Base-by-base conservation (phyloP, 2,888 invertebrate genomes). In the Apodemia mormo region DNA sequence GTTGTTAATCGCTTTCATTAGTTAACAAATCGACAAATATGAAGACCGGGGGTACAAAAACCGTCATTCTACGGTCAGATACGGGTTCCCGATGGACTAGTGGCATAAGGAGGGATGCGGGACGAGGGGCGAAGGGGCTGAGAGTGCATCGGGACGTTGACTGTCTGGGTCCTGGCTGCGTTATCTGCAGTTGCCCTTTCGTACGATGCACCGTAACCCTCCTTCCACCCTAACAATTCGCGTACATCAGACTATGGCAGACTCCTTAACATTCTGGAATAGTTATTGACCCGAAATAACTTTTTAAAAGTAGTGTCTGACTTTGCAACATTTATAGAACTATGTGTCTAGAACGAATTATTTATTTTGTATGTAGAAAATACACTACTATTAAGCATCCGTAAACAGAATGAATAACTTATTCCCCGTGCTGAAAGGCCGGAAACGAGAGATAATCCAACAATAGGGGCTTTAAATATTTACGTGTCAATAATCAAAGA, bases 121-220 rank as follows among this genome's bases (percentile, higher is more conserved):
- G 74, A 73, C 73, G 78, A 77, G 75, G 78, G 76, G 77, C 54
- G 76, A 72, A 76, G 52, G 80, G 79, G 78, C 77, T 81, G 84
- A 85, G 86, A 86, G 85, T 88, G 90, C 90, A 90, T 88, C 88
- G 90, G 92, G 91, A 90, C 92, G 86, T 92, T 92, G 92, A 92
- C 92, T 92, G 92, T 93, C 92, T 92, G 92, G 90, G 86, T 82
- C 85, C 84, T 82, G 89, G 86, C 82, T 85, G 88, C 85, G 88
- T 88, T 92, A 92, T 93, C 92, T 92, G 92, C 92, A 92, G 89
- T 93, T 90, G 92, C 93, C 93, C 93, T 93, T 92, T 90, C 85
- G 89, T 89, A 88, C 91, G 89, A 89, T 92, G 92, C 91, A 89
- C 92, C 49, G 49, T 49, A 49, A 49, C 49, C 49, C 89, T 86